Base-by-base conservation (phyloP, 2,113 vertebrate genomes). In the Galemys pyrenaicus region DNA sequence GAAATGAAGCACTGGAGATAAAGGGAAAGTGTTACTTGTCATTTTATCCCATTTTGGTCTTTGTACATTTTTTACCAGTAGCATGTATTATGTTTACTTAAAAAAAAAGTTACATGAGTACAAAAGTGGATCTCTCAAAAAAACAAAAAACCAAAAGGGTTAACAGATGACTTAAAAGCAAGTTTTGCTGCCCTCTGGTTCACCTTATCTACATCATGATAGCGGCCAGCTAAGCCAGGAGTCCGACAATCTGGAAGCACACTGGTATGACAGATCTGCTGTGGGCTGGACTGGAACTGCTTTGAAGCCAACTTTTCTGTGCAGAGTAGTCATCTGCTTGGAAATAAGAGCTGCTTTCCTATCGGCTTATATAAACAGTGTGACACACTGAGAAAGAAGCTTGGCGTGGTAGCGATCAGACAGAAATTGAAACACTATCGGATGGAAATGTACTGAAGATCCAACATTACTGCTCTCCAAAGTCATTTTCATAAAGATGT, bases 371-470 rank as follows among this genome's bases (percentile, higher is more conserved):
- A 74, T 87, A 70, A 70, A 70, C 17, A 97, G 64, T 87, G 83
- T 77, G 51, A 94, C 68, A 62, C 92, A 70, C 81, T 81, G 78
- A 96, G 79, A 94, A 74, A 96, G 22, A 91, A 71, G 94, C 4
- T 68, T 60, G 67, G 67, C 64, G 30, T 85, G 32, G 41, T 88
- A 92, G 64, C 93, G 97, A 39, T 95, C 78, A 73, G 82, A 79
- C 78, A 94, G 89, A 13, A 65, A 73, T 95, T 97, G 92, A 96
- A 98, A 98, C 94, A 97, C 97, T 97, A 97, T 94, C 96, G 96
- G 90, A 94, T 97, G 95, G 90, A 97, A 51, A 65, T 41, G 87
- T 75, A 97, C 79, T 97, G 87, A 90, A 83, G 82, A 51, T 87
- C 84, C 30, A 86, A 89, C 49, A 73, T 83, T 88, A 35, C 58